Evolutionary conservation across 2,797 vertebrate species (phyloP), one percentile per base, ranked within the genome.

Genomic region (Schizothorax lantsangensis): DNA sequence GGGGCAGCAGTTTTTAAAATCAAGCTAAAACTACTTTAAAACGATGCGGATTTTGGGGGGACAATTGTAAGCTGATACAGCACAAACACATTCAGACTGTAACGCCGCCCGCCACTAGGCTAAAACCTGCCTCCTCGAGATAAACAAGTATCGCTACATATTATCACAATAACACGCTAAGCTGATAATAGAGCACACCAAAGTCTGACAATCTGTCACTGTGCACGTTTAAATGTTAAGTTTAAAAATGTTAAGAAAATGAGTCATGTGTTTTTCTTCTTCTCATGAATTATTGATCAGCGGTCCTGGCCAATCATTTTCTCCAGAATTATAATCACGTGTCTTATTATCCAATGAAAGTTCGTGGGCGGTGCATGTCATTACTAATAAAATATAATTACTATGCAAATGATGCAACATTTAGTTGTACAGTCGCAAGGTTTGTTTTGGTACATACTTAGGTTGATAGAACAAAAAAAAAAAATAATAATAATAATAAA

Each of bases 51-150:
- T 86, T 81, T 68, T 52, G 11, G 45, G 17, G 38, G 14, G 40
- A 62, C 66, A 84, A 82, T 54, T 85, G 84, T 40, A 54, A 89
- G 73, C 88, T 82, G 88, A 85, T 79, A 45, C 82, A 85, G 83
- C 86, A 84, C 82, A 79, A 81, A 79, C 79, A 49, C 82, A 77
- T 83, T 66, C 74, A 45, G 43, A 26, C 23, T 17, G 78, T 66
- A 66, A 78, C 49, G 26, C 47, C 71, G 45, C 57, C 57, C 77
- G 75, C 73, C 84, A n/a, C 80, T 78, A 73, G 83, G 49, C 4
- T 81, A 86, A 86, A 86, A 54, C 75, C 52, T 54, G 72, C 72
- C 21, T 12, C 21, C 43, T 45, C n/a, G 83, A 71, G 40, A 36
- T 64, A 68, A 45, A 86, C 62, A 69, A 40, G 68, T 47, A 40